These are phyloP conservation scores for Melipona bicolor DNA, from an alignment of 2,888 invertebrate genomes.

Conservation along the genomic window DNA sequence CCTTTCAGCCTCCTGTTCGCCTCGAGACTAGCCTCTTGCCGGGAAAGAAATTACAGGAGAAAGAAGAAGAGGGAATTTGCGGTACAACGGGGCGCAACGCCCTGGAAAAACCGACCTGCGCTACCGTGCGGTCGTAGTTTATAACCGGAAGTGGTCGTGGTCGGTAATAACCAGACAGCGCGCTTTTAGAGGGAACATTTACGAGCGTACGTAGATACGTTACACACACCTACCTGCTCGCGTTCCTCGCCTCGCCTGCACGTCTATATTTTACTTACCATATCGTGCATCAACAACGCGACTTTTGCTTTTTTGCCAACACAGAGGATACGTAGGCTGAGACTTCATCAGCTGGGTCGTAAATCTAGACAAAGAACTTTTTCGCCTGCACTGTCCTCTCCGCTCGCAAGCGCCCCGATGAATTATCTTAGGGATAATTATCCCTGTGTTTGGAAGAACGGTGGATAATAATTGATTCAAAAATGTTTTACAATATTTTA, in stretches of 20 bases:
- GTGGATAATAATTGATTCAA: background rate
- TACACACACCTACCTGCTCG: background rate
- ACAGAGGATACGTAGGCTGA: background rate
- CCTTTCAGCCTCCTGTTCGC: conserved; percentile 13
- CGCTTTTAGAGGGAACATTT: conserved; percentile 56
- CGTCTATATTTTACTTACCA: conserved; percentile 46
- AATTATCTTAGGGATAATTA: background rate
- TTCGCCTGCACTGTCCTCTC: too few species aligned
- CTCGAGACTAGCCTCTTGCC: background rate
- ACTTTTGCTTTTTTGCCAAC: conserved; percentile 28
- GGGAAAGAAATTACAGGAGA: conserved; percentile 38
- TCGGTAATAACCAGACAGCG: conserved; percentile 59
- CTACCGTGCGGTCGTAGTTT: conserved; percentile 38
- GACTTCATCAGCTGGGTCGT: conserved; percentile 3
- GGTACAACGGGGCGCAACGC: conserved; percentile 32
- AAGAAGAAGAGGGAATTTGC: conserved; percentile 1
- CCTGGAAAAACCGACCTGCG: conserved; percentile 44
- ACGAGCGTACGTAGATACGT: conserved; percentile 41
- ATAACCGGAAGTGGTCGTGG: conserved; percentile 59
- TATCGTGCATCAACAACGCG: conserved; percentile 50
- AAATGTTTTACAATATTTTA: background rate
- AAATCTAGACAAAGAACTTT: conserved; percentile 15
- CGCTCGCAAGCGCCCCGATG: background rate
- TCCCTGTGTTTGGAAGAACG: background rate
- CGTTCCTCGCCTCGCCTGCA: background rate